Base-by-base conservation (phyloP, 1,140 invertebrate species). In the Subanguina moxae region DNA sequence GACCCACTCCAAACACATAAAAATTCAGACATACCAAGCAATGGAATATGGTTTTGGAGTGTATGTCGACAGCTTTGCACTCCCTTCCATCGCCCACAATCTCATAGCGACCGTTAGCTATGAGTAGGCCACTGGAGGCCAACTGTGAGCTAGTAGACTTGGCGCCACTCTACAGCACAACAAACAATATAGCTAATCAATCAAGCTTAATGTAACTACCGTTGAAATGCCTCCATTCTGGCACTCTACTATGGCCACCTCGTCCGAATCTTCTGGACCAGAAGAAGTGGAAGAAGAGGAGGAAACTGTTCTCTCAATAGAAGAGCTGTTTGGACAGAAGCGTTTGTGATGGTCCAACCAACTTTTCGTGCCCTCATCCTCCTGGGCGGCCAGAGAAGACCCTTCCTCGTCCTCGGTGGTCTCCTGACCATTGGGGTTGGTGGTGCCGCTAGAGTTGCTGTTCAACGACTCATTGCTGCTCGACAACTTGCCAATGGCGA, bases 21-120 rank as follows among this genome's bases (percentile, higher is more conserved):
- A 38, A 15, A 28, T 0, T 57, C 38, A 71, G 28, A 13, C 48
- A 27, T 58, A 74, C 71, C 72, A 69, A 62, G 28, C 69, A 78
- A 62, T 81, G 64, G 58, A 32, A 66, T 17, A 81, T 52, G 13
- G 59, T 58, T 32, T 74, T 57, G 9, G 64, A 74, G 23, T 15
- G 42, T 1, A 76, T 23, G 58, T 77, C 57, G 11, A 81, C 65
- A 30, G 75, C 78, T 52, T 81, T 63, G 30, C 69, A 73, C 27
- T 80, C 78, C 1, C 61, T 17, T 17, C 78, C 76, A 52, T 66
- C 62, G 23, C 76, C 76, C 28, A 77, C 64, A 30, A 78, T 63
- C 28, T 74, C 76, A 46, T 57, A 77, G 58, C n/a, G n/a, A 30
- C 58, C 58, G n/a, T 25, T 43, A 13, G 19, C 19, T n/a, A 61